Base-by-base conservation (phyloP, 2,888 invertebrate species). In the Cybosia mesomella region DNA sequence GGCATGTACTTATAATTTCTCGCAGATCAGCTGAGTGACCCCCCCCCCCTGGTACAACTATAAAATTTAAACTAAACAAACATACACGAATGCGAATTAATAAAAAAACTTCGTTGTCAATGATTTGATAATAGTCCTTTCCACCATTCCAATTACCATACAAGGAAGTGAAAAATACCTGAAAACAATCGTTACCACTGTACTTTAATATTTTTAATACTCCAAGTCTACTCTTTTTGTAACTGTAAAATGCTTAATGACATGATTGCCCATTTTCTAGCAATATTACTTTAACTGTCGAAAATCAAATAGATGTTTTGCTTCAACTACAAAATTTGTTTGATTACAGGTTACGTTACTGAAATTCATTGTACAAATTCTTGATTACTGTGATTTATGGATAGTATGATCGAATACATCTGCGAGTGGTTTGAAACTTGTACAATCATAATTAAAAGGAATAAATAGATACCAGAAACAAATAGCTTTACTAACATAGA, bases 121-220 rank as follows among this genome's bases (percentile, higher is more conserved):
- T 55, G 13, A 54, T 66, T 60, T 39, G n/a, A 39, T 55, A 55
- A 60, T 66, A 54, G 53, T 39, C 24, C 28, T 60, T 54, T 54
- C 53, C 11, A 34, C 15, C 10, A 58, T 34, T 34, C 9, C 36
- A 49, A 22, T 64, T 63, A 55, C 22, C 24, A n/a, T 22, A 22
- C 2, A 55, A 64, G 22, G 11, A 39, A 55, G 24, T 34, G 55
- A 36, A 24, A 15, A 39, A 28, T 8, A 22, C 18, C 18, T 57
- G 57, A 55, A 39, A 39, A 55, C 55, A 36, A 34, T 13, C n/a
- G 36, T 36, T 36, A 36, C n/a, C n/a, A n/a, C 21, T 5, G 11
- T 49, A 49, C 49, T 49, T 43, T 7, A 11, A 2, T 58, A 58
- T 58, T 58, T 32, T 58, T 58, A 58, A 58, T 58, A 34, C n/a